phyloP scores from a whole-genome alignment of 2,888 invertebrate genomes.

The Acheta domesticus region DNA sequence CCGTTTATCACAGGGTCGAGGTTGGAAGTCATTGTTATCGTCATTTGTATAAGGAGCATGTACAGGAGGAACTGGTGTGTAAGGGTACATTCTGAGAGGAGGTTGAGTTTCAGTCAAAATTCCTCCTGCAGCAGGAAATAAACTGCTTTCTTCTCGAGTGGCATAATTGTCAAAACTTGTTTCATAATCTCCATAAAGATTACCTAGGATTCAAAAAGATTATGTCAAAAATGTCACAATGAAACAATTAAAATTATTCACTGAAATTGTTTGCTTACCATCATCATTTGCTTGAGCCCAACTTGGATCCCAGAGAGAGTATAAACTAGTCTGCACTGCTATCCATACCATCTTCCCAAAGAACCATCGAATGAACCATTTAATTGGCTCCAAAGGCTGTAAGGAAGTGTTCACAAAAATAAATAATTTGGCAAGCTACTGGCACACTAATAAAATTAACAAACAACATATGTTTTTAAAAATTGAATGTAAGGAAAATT shows the following conservation, averaged over 20 bases:
- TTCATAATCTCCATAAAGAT: conserved; percentile 40
- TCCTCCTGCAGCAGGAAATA: conserved; percentile 23
- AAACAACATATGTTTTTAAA: no score
- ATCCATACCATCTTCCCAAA: conserved; percentile 44
- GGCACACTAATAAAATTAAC: no score
- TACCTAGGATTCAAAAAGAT: conserved; percentile 36
- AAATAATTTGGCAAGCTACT: no score
- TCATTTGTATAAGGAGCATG: conserved; percentile 49
- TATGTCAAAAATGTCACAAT: background rate
- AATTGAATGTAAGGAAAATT: no score
- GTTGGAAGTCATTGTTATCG: conserved; percentile 40
- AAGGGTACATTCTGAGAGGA: conserved; percentile 40
- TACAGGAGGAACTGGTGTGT: conserved; percentile 45
- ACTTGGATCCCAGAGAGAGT: conserved; percentile 45
- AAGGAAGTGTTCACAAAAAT: conserved; percentile 34
- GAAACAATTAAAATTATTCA: background rate
- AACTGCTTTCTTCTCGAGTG: conserved; percentile 29
- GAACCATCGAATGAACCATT: conserved; percentile 56
- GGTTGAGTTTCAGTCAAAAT: conserved; percentile 19
- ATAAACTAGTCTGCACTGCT: conserved; percentile 44
- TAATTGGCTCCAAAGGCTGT: conserved; percentile 56
- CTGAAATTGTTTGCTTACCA: conserved; percentile 40
- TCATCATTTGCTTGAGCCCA: conserved; percentile 54
- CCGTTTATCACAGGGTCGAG: conserved; percentile 78
- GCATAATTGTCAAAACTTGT: conserved; percentile 31